phyloP scores from a whole-genome alignment of 2,113 vertebrate species.

The Perca schrenkii region DNA sequence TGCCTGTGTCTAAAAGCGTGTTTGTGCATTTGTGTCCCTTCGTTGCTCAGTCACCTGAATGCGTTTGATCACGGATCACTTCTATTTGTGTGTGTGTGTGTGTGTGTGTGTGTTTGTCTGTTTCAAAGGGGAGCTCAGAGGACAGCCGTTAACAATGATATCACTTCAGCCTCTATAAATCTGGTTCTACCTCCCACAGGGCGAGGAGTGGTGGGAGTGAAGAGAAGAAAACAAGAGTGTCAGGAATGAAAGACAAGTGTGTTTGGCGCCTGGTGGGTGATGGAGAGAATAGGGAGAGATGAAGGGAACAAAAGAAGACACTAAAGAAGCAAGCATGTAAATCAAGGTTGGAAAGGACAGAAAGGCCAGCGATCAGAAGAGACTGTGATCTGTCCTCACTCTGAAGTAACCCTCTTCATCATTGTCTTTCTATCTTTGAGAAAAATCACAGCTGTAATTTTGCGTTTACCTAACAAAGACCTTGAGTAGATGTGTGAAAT shows the following conservation, averaged over 20 bases:
- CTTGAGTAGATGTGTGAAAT: not conserved
- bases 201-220: constrained; percentile 54
- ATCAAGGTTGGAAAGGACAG: constrained; percentile 32
- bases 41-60: constrained; percentile 50
- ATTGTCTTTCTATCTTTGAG: not conserved
- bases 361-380: constrained; percentile 41
- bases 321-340: constrained; percentile 33
- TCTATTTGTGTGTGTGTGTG: constrained; percentile 14
- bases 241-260: constrained; percentile 64
- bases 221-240: constrained; percentile 60
- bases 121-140: constrained; percentile 50
- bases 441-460: not conserved
- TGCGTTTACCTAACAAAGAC: too few relatives aligned
- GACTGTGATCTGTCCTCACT: constrained; percentile 32
- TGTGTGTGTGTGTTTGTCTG: constrained; percentile 5
- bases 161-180: constrained; percentile 67
- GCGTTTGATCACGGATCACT: constrained; percentile 35
- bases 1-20: not conserved
- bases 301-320: constrained; percentile 14
- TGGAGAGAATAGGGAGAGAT: constrained; percentile 16
- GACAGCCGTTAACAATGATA: constrained; percentile 73
- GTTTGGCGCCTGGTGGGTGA: constrained; percentile 62
- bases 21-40: constrained; percentile 26
- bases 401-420: not conserved
- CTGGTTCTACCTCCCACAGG: constrained; percentile 67